These are phyloP conservation scores for Hyphantria cunea DNA, from an alignment of 1,140 invertebrate species.

Conservation along the genomic window DNA sequence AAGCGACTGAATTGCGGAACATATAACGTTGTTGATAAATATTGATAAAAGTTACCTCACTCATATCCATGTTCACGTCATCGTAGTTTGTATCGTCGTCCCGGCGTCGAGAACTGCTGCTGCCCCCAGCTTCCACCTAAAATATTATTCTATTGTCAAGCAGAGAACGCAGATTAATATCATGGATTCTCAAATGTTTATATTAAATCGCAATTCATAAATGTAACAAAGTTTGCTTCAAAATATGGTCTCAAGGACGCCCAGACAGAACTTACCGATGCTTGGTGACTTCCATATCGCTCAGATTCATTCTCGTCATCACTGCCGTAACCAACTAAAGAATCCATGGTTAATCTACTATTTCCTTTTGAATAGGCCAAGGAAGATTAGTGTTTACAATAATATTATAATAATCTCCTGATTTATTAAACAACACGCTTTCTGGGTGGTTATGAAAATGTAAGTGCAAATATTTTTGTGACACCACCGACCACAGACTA, in stretches of 20 bases:
- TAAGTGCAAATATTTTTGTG: too few species aligned
- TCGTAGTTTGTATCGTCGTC: slow-evolving; percentile 81
- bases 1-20: slow-evolving; percentile 8
- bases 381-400: too few species aligned
- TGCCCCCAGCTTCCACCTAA: slow-evolving; percentile 52
- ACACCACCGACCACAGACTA: too few species aligned
- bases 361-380: too few species aligned
- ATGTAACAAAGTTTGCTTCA: not conserved
- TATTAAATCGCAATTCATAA: not conserved
- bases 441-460: too few species aligned
- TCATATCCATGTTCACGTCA: slow-evolving; percentile 80
- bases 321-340: slow-evolving; percentile 84
- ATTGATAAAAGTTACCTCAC: slow-evolving; percentile 65
- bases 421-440: too few species aligned
- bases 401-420: too few species aligned
- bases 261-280: slow-evolving; percentile 55
- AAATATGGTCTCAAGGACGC: slow-evolving; percentile 12
- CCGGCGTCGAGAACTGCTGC: slow-evolving; percentile 45
- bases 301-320: slow-evolving; percentile 83
- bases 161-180: slow-evolving; percentile 76
- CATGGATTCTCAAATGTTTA: slow-evolving; percentile 33
- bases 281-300: slow-evolving; percentile 46
- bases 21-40: slow-evolving; percentile 7
- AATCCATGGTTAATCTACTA: slow-evolving; percentile 75
- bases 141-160: slow-evolving; percentile 79